Evolutionary conservation across 2,797 vertebrate species (phyloP).

Genomic region (Merluccius polli): DNA sequence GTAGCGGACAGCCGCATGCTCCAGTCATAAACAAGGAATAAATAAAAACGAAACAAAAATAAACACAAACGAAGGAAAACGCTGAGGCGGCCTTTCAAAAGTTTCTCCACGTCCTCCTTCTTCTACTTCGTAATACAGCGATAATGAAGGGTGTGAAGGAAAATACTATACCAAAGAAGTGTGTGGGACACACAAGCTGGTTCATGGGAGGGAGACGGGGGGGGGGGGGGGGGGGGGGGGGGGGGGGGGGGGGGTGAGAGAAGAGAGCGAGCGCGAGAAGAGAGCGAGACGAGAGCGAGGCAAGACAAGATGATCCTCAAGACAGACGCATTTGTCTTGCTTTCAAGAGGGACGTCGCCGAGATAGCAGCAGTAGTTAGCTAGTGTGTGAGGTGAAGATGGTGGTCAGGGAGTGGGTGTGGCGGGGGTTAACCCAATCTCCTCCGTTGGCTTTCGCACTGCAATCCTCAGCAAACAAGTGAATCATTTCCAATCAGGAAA

Average conservation of each 20-base stretch:
- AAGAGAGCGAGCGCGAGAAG: not conserved
- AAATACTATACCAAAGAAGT: not conserved
- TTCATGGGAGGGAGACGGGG: not conserved
- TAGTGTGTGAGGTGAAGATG: not conserved
- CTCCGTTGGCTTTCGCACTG: not conserved
- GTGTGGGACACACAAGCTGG: not conserved
- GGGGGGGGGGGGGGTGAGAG: not conserved
- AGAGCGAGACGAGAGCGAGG: not conserved
- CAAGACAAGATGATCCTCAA: not conserved
- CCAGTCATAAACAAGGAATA: slow-evolving; percentile 6
- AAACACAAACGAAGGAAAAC: slow-evolving; percentile 19
- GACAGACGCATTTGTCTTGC: not conserved
- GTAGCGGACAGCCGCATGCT: slow-evolving; percentile 5
- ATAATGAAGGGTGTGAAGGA: not conserved
- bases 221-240: too few species aligned
- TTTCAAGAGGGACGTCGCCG: not conserved
- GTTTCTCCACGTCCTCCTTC: not conserved
- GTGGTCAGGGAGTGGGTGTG: not conserved
- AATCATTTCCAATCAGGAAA: slow-evolving; percentile 40
- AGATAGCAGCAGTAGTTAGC: not conserved
- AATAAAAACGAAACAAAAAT: not conserved
- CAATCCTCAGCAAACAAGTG: slow-evolving; percentile 34
- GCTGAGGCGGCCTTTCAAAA: slow-evolving; percentile 39
- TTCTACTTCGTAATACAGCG: not conserved
- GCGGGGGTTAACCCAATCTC: not conserved